Evolutionary conservation across 2,797 vertebrate species (phyloP).

Genomic region (Argya squamiceps): DNA sequence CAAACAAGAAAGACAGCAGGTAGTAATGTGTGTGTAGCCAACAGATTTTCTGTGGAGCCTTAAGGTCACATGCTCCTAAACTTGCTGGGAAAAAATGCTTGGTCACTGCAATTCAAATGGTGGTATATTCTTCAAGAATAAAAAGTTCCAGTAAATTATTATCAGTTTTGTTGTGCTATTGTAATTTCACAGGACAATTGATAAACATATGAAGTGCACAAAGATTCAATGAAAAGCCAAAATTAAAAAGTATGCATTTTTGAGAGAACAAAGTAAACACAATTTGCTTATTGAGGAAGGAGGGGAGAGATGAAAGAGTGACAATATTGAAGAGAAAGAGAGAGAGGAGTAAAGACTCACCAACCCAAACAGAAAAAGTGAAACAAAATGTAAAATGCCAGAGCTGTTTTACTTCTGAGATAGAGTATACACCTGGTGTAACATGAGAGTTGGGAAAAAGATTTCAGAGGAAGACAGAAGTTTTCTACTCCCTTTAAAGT

Average conservation of each 20-base stretch:
- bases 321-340: not conserved
- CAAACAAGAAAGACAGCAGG: not conserved
- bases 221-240: not conserved
- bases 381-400: not conserved
- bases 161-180: not conserved
- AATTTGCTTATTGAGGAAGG: not conserved
- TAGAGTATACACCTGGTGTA: not conserved
- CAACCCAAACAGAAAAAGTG: not conserved
- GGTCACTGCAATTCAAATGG: not conserved
- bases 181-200: not conserved
- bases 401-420: not conserved
- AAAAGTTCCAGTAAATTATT: not conserved
- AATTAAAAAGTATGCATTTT: not conserved
- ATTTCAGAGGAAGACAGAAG: slow-evolving; percentile 6
- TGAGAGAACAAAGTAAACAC: not conserved
- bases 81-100: not conserved
- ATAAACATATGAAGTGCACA: not conserved
- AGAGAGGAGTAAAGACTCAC: not conserved
- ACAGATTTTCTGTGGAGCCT: not conserved
- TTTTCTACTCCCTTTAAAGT: not conserved
- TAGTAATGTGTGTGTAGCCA: not conserved
- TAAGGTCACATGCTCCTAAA: not conserved
- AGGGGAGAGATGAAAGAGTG: not conserved
- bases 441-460: not conserved
- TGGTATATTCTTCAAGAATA: not conserved